These are phyloP conservation scores for Oscheius sp. DNA, from an alignment of 2,888 invertebrate species.

Conservation along the genomic window DNA sequence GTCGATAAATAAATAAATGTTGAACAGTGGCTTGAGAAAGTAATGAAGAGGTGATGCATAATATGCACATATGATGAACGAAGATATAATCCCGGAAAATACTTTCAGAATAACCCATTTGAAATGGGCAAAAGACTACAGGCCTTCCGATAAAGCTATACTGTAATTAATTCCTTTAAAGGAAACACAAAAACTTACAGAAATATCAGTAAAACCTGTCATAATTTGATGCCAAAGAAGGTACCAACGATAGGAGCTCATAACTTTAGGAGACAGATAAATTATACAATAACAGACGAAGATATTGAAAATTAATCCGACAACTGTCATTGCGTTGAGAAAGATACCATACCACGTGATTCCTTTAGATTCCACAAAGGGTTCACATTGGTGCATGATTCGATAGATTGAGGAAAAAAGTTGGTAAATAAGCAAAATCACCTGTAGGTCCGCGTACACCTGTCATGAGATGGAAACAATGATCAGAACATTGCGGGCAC, in stretches of 20 bases:
- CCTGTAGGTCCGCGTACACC: no score
- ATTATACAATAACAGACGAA: neutral
- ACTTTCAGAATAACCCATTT: neutral
- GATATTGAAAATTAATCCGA: neutral
- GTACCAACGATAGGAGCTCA: conserved; percentile 21
- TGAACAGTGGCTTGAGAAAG: neutral
- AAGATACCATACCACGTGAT: no score
- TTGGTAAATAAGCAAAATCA: no score
- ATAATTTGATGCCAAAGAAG: conserved; percentile 8
- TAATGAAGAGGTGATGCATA: no score
- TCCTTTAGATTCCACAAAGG: no score
- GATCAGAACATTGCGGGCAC: no score
- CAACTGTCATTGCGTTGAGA: no score
- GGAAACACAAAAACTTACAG: neutral
- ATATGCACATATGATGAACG: neutral
- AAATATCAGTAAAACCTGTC: neutral
- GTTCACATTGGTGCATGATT: no score
- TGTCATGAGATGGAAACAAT: no score
- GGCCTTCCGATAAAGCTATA: no score
- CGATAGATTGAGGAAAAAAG: no score
- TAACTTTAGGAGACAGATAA: neutral
- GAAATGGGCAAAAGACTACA: neutral
- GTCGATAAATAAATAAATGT: neutral
- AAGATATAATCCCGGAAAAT: neutral
- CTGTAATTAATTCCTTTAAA: neutral